Percentiles rank a stretch among this genome's conserved stretches.
These are phyloP conservation scores for Onychostruthus taczanowskii DNA, from an alignment of 2,113 vertebrate genomes.

Conservation along the genomic window DNA sequence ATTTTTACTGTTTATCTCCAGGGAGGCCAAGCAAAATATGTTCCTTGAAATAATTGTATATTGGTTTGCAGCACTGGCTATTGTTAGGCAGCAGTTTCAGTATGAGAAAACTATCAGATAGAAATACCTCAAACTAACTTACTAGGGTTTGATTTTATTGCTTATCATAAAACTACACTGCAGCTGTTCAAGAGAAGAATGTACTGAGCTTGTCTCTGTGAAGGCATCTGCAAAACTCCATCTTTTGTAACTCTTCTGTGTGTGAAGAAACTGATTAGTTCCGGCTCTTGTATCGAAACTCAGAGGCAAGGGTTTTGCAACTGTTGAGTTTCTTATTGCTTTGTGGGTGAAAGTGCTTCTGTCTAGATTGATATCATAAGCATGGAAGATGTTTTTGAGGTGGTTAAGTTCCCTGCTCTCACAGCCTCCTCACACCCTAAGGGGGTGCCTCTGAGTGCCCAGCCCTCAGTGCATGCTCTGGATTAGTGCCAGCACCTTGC, in stretches of 20 bases:
- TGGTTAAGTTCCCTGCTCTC: not conserved
- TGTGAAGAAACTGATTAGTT: not conserved
- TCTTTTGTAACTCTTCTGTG: not conserved
- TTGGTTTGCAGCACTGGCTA: not conserved
- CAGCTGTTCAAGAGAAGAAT: not conserved
- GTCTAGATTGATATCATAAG: not conserved
- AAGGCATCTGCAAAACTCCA: not conserved
- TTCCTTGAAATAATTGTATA: not conserved
- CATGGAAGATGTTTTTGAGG: not conserved
- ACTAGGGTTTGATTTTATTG: not conserved
- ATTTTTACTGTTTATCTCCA: not conserved
- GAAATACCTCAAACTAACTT: constrained; percentile 31
- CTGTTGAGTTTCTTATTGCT: not conserved
- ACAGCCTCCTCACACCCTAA: rapidly evolving
- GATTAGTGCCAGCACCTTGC: not conserved
- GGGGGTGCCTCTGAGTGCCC: not conserved
- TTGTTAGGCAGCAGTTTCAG: not conserved
- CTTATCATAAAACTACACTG: not conserved
- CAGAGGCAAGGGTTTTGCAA: not conserved
- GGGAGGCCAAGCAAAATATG: not conserved
- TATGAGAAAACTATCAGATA: not conserved
- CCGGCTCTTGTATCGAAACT: not conserved
- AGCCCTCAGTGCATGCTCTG: not conserved
- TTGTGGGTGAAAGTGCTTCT: not conserved
- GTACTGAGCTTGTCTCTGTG: not conserved